Evolutionary conservation across 2,888 invertebrate species (phyloP).

Genomic region (Piscicola geometra): DNA sequence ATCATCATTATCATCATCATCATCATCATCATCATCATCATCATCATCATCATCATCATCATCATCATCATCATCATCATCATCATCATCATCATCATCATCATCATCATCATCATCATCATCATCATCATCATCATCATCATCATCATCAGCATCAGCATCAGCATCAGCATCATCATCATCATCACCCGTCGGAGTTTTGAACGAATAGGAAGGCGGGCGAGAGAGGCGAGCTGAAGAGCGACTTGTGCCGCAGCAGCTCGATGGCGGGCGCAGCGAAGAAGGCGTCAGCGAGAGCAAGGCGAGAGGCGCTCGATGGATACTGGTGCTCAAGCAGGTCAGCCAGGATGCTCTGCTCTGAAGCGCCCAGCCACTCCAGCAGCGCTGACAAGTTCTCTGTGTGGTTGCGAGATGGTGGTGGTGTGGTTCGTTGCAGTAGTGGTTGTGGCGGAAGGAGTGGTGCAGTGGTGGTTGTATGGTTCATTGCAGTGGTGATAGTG

Average conservation of each 20-base stretch:
- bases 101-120: constrained; percentile 22
- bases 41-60: constrained; percentile 21
- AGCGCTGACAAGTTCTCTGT: neutral
- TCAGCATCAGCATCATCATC: constrained; percentile 1
- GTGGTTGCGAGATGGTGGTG: no score
- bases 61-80: constrained; percentile 29
- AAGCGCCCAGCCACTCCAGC: neutral
- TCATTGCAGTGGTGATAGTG: no score
- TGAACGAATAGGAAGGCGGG: neutral
- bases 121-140: constrained; percentile 16
- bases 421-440: no score
- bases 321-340: constrained; percentile 1
- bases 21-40: constrained; percentile 10
- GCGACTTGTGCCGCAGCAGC: no score
- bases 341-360: neutral
- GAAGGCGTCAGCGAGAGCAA: constrained; percentile 8
- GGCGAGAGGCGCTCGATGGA: neutral
- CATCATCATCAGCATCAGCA: neutral
- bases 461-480: no score
- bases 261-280: neutral
- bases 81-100: constrained; percentile 15
- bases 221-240: no score
- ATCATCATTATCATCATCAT: neutral
- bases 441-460: no score
- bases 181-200: neutral